These are phyloP conservation scores for Formica exsecta DNA, from an alignment of 1,140 invertebrate genomes.

Conservation along the genomic window DNA sequence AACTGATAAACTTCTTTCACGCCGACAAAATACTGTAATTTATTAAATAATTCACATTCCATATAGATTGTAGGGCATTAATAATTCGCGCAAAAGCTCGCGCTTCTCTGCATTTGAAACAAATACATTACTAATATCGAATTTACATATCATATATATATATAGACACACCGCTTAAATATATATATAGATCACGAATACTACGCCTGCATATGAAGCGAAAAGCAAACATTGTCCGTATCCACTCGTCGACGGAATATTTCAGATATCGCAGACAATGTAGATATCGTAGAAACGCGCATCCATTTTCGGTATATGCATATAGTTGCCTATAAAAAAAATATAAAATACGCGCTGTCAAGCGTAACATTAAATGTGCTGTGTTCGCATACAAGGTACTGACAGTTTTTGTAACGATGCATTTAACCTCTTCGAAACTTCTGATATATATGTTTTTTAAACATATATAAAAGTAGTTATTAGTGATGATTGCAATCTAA, in stretches of 20 bases:
- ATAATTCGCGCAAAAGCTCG: slow-evolving; percentile 10
- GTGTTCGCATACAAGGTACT: neutral
- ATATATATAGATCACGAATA: slow-evolving; percentile 33
- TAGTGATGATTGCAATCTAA: neutral
- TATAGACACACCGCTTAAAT: neutral
- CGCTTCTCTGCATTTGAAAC: neutral
- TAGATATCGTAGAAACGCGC: neutral
- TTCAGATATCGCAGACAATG: slow-evolving; percentile 9
- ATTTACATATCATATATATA: slow-evolving; percentile 7
- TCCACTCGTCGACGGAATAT: slow-evolving; percentile 17
- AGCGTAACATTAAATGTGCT: neutral
- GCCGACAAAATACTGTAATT: neutral
- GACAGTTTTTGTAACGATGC: neutral
- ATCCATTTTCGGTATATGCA: slow-evolving; percentile 35
- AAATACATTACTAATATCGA: slow-evolving; percentile 41
- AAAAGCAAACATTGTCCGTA: slow-evolving; percentile 49
- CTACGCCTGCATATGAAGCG: slow-evolving; percentile 42
- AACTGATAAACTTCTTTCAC: neutral
- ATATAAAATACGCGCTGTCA: neutral
- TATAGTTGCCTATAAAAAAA: neutral
- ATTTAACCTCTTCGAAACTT: neutral
- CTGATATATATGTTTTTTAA: slow-evolving; percentile 7
- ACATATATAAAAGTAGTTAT: neutral
- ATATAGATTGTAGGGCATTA: slow-evolving; percentile 4
- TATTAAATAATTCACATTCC: slow-evolving; percentile 33